A percentile compares a stretch with the other conserved stretches of the same genome.
These are phyloP conservation scores for Hemibagrus guttatus DNA, from an alignment of 2,797 vertebrate species.

Conservation along the genomic window DNA sequence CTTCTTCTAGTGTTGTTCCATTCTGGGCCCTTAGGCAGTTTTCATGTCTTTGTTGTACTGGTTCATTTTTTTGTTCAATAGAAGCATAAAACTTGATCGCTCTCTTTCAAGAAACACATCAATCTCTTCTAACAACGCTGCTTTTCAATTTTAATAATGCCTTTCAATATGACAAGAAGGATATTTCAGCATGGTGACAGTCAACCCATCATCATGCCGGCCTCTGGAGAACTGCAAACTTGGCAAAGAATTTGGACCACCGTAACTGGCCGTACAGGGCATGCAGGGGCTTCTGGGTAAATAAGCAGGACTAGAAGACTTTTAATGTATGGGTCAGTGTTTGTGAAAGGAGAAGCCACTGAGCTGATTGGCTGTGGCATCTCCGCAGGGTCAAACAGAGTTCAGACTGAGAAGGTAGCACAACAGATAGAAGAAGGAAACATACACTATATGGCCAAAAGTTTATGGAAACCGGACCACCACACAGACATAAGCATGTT, in stretches of 20 bases:
- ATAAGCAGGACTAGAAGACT: conserved; percentile 12
- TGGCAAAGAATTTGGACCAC: neutral
- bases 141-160: conserved; percentile 35
- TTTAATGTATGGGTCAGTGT: conserved; percentile 36
- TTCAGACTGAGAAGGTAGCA: neutral
- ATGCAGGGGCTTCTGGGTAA: neutral
- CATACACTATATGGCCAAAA: neutral
- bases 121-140: conserved; percentile 35
- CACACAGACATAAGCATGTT: neutral
- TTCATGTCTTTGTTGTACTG: conserved; percentile 6
- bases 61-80: conserved; percentile 15
- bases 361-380: conserved; percentile 29
- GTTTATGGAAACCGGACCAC: neutral
- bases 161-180: conserved; percentile 11
- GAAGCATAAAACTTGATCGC: conserved; percentile 16
- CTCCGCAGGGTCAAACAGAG: neutral
- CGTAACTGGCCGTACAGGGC: neutral
- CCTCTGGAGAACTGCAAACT: neutral
- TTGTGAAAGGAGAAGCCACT: conserved; percentile 35
- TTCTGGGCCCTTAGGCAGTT: conserved; percentile 21
- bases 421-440: neutral
- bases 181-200: conserved; percentile 29
- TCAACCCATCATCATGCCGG: neutral
- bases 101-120: conserved; percentile 12
- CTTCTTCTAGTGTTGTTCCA: neutral